phyloP scores from a whole-genome alignment of 2,113 vertebrate species.

The Tenebrosternarchus preto region DNA sequence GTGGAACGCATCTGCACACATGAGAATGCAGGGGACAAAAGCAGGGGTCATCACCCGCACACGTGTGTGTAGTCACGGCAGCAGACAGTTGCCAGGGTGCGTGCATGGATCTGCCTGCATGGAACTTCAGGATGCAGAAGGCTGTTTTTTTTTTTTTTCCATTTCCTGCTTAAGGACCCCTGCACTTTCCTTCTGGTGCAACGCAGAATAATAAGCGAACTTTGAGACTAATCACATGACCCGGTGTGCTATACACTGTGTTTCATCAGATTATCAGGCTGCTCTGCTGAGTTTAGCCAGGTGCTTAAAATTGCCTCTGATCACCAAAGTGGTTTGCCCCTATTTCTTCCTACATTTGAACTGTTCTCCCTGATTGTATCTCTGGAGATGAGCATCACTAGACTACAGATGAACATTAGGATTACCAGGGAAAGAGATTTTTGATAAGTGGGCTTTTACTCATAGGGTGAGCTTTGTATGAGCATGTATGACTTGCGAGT shows the following conservation, averaged over 20 bases:
- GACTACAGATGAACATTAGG: background rate
- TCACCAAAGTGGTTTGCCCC: slow-evolving; percentile 9
- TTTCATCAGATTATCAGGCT: slow-evolving; percentile 4
- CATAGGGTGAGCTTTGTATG: background rate
- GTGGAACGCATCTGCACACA: background rate
- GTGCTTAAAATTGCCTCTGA: background rate
- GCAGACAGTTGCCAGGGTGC: too few relatives aligned
- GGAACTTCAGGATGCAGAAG: slow-evolving; percentile 32
- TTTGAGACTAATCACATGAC: background rate
- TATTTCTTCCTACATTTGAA: background rate
- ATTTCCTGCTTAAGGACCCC: slow-evolving; percentile 12
- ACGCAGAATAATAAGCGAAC: background rate
- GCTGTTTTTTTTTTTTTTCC: slow-evolving; percentile 14
- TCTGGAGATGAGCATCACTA: background rate
- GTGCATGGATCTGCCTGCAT: background rate
- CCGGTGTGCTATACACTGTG: background rate
- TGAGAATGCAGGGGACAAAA: background rate
- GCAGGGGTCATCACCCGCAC: too few relatives aligned
- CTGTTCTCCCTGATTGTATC: slow-evolving; percentile 1
- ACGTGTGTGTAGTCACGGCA: too few relatives aligned
- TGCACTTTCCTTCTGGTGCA: background rate
- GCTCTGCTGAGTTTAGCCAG: background rate
- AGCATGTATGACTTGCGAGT: background rate
- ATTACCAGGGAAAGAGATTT: background rate
- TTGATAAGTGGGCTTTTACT: slow-evolving; percentile 10